phyloP scores from a whole-genome alignment of 2,888 invertebrate species.

The Poecilus cupreus region DNA sequence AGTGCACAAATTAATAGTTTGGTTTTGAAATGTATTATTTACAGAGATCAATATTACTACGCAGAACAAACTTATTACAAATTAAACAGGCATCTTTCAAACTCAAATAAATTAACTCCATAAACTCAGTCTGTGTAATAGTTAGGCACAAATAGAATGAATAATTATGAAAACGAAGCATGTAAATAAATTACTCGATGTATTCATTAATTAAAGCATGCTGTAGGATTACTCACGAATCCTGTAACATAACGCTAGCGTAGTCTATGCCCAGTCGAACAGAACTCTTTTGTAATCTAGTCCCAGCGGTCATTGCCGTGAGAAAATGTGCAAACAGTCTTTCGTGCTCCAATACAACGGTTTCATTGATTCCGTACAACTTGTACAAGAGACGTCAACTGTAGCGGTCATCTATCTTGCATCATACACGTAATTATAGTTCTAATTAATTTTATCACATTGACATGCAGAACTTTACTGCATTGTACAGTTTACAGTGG shows the following conservation, averaged over 20 bases:
- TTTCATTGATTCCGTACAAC: not conserved
- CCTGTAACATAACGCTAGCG: not conserved
- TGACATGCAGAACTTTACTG: not conserved
- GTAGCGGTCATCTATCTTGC: not conserved
- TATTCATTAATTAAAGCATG: constrained; percentile 31
- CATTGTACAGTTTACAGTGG: no score
- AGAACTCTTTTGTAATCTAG: not conserved
- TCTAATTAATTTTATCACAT: not conserved
- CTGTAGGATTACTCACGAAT: not conserved
- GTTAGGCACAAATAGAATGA: constrained; percentile 28
- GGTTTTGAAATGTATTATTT: no score
- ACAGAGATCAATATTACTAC: not conserved
- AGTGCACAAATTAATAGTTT: no score
- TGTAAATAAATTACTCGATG: constrained; percentile 30
- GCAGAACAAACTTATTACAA: not conserved
- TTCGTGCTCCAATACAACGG: not conserved
- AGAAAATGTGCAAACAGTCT: constrained; percentile 3
- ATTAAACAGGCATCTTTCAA: not conserved
- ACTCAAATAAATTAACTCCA: not conserved
- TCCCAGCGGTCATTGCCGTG: constrained; percentile 30
- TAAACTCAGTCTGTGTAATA: not conserved
- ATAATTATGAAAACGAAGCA: constrained; percentile 33
- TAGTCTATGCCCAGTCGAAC: not conserved
- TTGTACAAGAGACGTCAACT: not conserved
- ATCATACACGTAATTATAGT: not conserved